These are phyloP conservation scores for Daubentonia madagascariensis DNA, from an alignment of 2,113 vertebrate genomes.

Conservation along the genomic window DNA sequence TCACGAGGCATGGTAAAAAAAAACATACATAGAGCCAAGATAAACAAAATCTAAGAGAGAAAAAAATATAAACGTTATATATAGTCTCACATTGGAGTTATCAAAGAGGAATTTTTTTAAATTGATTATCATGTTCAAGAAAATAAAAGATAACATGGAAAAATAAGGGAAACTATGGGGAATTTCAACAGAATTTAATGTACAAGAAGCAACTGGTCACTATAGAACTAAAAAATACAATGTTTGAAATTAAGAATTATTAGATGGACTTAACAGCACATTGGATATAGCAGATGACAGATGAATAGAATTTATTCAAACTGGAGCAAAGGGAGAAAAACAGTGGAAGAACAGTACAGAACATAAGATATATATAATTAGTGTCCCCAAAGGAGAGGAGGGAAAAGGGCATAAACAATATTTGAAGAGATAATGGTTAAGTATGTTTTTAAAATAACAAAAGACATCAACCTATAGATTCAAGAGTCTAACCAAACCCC, in stretches of 20 bases:
- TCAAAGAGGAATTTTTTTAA: not conserved
- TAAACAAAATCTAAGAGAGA: not conserved
- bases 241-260: not conserved
- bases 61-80: not conserved
- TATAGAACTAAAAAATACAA: not conserved
- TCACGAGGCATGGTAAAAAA: not conserved
- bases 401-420: not conserved
- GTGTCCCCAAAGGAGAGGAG: not conserved
- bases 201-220: not conserved
- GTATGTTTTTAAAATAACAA: not conserved
- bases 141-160: not conserved
- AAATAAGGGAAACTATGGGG: not conserved
- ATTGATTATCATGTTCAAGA: not conserved
- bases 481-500: not conserved
- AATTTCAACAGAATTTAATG: not conserved
- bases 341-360: not conserved
- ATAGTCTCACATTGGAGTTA: not conserved
- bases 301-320: not conserved
- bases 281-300: not conserved
- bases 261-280: not conserved
- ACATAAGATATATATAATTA: not conserved
- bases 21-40: not conserved
- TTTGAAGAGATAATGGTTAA: not conserved
- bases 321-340: not conserved
- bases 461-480: not conserved